A percentile compares a stretch with the other conserved stretches of the same genome.
phyloP scores from a whole-genome alignment of 2,113 vertebrate genomes.

The Typhlomys cinereus region DNA sequence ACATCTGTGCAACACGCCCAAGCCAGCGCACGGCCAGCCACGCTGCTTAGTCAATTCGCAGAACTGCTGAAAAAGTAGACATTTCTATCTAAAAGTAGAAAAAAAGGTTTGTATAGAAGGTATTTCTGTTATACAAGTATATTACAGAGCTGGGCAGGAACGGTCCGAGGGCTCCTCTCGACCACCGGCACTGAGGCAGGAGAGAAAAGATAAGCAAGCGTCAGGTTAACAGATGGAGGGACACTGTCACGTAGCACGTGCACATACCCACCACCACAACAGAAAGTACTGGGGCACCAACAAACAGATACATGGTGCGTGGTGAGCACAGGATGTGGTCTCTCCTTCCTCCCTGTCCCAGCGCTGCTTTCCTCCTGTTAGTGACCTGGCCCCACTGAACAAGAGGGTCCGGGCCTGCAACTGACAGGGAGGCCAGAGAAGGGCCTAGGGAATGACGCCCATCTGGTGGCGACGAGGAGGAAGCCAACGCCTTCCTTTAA shows the following conservation, averaged over 20 bases:
- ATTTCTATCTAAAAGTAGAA: slow-evolving; percentile 88
- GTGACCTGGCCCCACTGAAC: neutral
- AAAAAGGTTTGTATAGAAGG: slow-evolving; percentile 86
- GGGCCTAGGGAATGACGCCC: no score
- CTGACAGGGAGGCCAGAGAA: no score
- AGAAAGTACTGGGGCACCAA: neutral
- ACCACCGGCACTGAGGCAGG: slow-evolving; percentile 62
- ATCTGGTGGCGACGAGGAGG: no score
- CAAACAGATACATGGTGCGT: no score
- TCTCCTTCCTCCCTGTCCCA: no score
- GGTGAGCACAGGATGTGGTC: neutral
- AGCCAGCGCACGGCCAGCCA: slow-evolving; percentile 75
- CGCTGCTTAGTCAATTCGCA: slow-evolving; percentile 83
- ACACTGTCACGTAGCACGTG: neutral
- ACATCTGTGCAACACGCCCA: slow-evolving; percentile 65
- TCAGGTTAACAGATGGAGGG: slow-evolving; percentile 63
- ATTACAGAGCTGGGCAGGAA: slow-evolving; percentile 82
- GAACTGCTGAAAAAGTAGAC: slow-evolving; percentile 88
- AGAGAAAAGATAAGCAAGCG: slow-evolving; percentile 56
- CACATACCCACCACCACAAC: neutral
- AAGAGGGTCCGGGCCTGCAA: neutral
- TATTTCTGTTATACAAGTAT: slow-evolving; percentile 87
- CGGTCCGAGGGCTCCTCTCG: slow-evolving; percentile 78
- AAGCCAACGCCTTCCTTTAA: no score
- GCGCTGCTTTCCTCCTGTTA: no score